Conservation (phyloP, 2,888 invertebrate genomes). For the Horisme vitalbata region DNA sequence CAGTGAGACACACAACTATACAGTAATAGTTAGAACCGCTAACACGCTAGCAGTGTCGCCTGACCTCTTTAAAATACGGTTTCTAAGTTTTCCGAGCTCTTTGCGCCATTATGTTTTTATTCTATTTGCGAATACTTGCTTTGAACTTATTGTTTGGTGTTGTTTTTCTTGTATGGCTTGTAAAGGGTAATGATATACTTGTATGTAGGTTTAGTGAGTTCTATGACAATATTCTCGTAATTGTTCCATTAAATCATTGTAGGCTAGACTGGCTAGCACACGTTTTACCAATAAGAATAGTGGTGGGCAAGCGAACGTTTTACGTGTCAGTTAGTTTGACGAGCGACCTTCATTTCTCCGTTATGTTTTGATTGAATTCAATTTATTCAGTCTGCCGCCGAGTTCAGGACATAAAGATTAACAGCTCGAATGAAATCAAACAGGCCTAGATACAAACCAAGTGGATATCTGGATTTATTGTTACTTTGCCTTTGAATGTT, state of each 20-base stretch:
- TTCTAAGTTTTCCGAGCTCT: slow-evolving; percentile 17
- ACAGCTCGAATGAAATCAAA: slow-evolving; percentile 17
- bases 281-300: too few species aligned
- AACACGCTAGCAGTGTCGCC: slow-evolving; percentile 2
- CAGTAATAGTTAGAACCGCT: too few species aligned
- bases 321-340: slow-evolving; percentile 1
- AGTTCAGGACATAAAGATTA: slow-evolving; percentile 21
- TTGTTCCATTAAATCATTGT: too few species aligned
- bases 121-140: slow-evolving; percentile 22
- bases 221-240: too few species aligned
- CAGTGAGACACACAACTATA: too few species aligned
- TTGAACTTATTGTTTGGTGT: slow-evolving; percentile 19
- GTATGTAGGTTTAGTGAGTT: neutral
- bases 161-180: slow-evolving; percentile 9
- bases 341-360: slow-evolving; percentile 17
- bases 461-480: slow-evolving; percentile 13
- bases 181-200: slow-evolving; percentile 11
- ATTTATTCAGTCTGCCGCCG: slow-evolving; percentile 26
- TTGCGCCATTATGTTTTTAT: slow-evolving; percentile 14
- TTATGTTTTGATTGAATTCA: slow-evolving; percentile 33
- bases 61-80: slow-evolving; percentile 13
- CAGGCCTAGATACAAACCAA: slow-evolving; percentile 4
- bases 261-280: too few species aligned
- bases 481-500: slow-evolving; percentile 3
- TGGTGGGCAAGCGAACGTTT: too few species aligned